These are phyloP conservation scores for Epinotia brunnichana DNA, from an alignment of 2,888 invertebrate genomes.

Conservation along the genomic window DNA sequence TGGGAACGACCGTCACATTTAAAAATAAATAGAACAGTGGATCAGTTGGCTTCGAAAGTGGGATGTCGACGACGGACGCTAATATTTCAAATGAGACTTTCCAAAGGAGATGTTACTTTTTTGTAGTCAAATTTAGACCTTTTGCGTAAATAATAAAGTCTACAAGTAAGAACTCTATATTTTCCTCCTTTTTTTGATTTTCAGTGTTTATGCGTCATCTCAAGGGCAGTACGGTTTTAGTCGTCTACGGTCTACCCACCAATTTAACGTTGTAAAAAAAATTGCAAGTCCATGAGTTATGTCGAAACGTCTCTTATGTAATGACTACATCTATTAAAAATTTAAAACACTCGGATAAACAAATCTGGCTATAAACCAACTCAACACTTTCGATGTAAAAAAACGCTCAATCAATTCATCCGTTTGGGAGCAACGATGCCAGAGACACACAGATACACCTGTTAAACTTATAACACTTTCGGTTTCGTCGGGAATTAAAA, in stretches of 20 bases:
- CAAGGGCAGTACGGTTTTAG: constrained; percentile 20
- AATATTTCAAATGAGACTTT: background rate
- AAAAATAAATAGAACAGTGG: constrained; percentile 30
- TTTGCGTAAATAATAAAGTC: background rate
- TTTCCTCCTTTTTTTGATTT: background rate
- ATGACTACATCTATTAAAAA: no score
- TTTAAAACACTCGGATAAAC: no score
- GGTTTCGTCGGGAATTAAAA: no score
- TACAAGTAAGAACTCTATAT: background rate
- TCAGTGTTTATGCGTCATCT: background rate
- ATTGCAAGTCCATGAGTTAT: constrained; percentile 6
- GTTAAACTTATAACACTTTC: no score
- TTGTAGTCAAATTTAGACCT: background rate
- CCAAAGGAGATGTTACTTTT: background rate
- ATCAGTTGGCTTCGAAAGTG: constrained; percentile 29
- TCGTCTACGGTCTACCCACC: background rate
- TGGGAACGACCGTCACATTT: constrained; percentile 9
- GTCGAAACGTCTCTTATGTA: background rate
- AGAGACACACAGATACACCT: no score
- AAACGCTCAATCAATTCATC: no score
- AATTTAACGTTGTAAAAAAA: background rate
- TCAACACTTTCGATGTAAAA: no score
- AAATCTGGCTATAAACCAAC: no score
- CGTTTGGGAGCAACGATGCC: no score
- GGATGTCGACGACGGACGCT: constrained; percentile 17